Evolutionary conservation across 2,113 vertebrate species (phyloP).

Genomic region (Danionella cerebrum): DNA sequence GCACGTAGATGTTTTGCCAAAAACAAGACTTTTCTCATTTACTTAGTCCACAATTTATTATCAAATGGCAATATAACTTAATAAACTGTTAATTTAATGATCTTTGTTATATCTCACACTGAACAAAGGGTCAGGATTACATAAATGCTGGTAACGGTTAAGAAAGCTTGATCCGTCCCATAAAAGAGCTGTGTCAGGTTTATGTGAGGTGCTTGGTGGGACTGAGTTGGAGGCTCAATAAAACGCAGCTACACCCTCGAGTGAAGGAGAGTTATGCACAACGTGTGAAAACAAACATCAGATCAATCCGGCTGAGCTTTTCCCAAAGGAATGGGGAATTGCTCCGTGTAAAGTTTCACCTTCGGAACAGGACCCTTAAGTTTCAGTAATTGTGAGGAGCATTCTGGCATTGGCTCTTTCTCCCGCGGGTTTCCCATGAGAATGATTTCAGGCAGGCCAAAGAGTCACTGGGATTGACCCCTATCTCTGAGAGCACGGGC

Average conservation of each 20-base stretch:
- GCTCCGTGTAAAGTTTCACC: slow-evolving; percentile 20
- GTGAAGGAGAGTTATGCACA: not conserved
- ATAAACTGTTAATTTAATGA: too few relatives aligned
- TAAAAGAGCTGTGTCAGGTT: not conserved
- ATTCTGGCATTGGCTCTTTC: slow-evolving; percentile 1
- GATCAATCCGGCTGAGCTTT: not conserved
- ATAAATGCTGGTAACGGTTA: not conserved
- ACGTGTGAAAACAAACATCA: slow-evolving; percentile 1
- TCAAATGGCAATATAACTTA: too few relatives aligned
- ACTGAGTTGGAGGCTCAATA: not conserved
- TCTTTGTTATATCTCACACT: too few relatives aligned
- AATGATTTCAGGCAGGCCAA: slow-evolving; percentile 49
- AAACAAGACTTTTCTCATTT: too few relatives aligned
- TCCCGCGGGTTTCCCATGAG: slow-evolving; percentile 53
- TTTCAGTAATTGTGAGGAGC: not conserved
- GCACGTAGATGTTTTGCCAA: too few relatives aligned
- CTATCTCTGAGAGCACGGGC: slow-evolving; percentile 28
- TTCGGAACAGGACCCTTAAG: not conserved
- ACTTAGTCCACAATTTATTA: too few relatives aligned
- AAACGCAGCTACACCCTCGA: slow-evolving; percentile 7
- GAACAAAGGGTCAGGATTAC: not conserved
- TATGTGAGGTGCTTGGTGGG: not conserved
- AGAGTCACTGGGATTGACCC: slow-evolving; percentile 45
- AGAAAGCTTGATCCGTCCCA: not conserved
- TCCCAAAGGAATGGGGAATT: slow-evolving; percentile 33